A percentile compares a stretch with the other conserved stretches of the same genome.
Conservation (phyloP, 2,888 invertebrate species). For the Patella depressa region DNA sequence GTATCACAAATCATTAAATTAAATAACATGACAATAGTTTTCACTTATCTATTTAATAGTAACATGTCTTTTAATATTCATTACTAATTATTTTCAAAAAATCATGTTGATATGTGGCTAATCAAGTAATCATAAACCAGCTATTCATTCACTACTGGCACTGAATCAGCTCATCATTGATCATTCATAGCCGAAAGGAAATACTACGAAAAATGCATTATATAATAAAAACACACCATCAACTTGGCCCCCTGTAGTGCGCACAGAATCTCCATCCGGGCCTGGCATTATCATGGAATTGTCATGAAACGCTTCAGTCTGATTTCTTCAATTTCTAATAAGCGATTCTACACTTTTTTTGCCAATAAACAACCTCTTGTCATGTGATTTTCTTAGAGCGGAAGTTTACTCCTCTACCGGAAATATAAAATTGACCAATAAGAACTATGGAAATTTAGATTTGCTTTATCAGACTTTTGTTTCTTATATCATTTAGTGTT, state of each 20-base stretch:
- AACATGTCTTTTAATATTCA: no score
- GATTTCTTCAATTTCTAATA: neutral
- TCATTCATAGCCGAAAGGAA: neutral
- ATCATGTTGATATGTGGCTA: neutral
- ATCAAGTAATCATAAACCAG: neutral
- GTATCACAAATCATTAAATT: no score
- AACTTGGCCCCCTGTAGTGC: constrained; percentile 65
- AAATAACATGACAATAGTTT: no score
- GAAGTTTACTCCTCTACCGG: constrained; percentile 32
- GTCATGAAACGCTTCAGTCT: constrained; percentile 7
- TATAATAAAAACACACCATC: constrained; percentile 54
- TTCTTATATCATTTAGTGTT: no score
- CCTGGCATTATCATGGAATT: constrained; percentile 57
- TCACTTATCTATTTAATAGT: no score
- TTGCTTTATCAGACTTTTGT: no score
- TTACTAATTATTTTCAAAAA: neutral
- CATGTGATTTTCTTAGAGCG: constrained; percentile 26
- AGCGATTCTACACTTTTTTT: neutral
- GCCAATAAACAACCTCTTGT: constrained; percentile 26
- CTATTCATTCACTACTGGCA: neutral
- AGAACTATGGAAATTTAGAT: neutral
- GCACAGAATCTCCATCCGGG: constrained; percentile 50
- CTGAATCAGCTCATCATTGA: neutral
- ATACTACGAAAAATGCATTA: no score
- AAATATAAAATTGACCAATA: neutral